These are phyloP conservation scores for Icerya purchasi DNA, from an alignment of 2,888 invertebrate species.

Conservation along the genomic window DNA sequence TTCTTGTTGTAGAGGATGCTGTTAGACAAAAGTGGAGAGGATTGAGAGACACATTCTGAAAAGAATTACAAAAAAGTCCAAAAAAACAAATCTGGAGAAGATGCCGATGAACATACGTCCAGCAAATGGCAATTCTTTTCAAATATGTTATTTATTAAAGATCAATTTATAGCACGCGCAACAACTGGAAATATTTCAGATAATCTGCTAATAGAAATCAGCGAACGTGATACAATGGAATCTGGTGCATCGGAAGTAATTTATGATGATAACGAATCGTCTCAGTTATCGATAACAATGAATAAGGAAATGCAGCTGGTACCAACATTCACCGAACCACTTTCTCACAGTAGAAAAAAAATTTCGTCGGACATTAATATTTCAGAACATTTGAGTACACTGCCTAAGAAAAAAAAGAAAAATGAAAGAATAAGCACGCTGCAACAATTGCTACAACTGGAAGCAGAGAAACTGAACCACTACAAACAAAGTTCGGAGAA, in stretches of 20 bases:
- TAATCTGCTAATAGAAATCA: neutral
- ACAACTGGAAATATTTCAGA: neutral
- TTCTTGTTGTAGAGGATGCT: neutral
- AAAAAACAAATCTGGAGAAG: neutral
- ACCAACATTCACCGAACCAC: conserved; percentile 18
- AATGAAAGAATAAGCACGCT: too few species aligned
- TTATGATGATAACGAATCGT: too few species aligned
- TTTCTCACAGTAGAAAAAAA: too few species aligned
- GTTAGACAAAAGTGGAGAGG: neutral
- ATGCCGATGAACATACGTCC: neutral
- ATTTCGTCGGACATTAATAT: too few species aligned
- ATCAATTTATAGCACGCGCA: neutral
- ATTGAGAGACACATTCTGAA: neutral
- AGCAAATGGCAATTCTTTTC: neutral
- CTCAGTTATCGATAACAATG: neutral
- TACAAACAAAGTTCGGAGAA: too few species aligned
- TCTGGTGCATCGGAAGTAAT: too few species aligned
- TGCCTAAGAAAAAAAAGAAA: too few species aligned
- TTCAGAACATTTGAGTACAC: too few species aligned
- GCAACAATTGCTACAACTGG: too few species aligned
- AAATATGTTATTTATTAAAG: neutral
- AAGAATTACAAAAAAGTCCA: neutral
- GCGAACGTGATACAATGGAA: neutral
- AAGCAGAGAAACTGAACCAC: too few species aligned
- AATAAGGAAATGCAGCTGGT: neutral